Percentiles rank a stretch among this genome's conserved stretches.
These are phyloP conservation scores for Vulpes ferrilata DNA, from an alignment of 2,113 vertebrate species.

Conservation along the genomic window DNA sequence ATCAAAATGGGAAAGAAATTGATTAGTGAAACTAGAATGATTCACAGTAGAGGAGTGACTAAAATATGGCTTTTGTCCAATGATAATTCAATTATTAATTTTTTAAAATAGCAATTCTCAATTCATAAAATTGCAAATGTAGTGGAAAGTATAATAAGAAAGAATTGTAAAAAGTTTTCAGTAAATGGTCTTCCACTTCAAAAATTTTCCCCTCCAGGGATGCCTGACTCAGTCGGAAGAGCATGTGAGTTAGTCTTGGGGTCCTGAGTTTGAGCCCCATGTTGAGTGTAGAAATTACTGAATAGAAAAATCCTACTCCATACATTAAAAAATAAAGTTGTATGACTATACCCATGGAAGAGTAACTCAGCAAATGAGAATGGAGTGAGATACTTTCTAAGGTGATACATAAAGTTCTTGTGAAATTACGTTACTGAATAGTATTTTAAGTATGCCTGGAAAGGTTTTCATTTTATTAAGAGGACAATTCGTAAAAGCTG, in stretches of 20 bases:
- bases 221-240: not conserved
- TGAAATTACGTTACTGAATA: not conserved
- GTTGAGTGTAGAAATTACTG: not conserved
- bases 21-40: not conserved
- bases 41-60: not conserved
- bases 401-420: not conserved
- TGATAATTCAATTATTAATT: not conserved
- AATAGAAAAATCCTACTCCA: not conserved
- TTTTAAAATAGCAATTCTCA: not conserved
- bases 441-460: constrained; percentile 18
- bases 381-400: not conserved
- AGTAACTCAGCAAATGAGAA: not conserved
- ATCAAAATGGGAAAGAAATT: not conserved
- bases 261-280: not conserved
- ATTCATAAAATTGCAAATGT: not conserved
- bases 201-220: not conserved
- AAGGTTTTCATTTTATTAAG: constrained; percentile 29
- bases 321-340: not conserved
- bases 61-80: not conserved
- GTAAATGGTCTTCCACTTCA: not conserved
- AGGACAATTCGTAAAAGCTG: not conserved
- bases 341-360: not conserved
- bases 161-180: constrained; percentile 18
- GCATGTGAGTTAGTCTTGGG: not conserved
- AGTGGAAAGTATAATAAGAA: not conserved